Conservation (phyloP, 2,888 invertebrate species). For the Junonia oenone region DNA sequence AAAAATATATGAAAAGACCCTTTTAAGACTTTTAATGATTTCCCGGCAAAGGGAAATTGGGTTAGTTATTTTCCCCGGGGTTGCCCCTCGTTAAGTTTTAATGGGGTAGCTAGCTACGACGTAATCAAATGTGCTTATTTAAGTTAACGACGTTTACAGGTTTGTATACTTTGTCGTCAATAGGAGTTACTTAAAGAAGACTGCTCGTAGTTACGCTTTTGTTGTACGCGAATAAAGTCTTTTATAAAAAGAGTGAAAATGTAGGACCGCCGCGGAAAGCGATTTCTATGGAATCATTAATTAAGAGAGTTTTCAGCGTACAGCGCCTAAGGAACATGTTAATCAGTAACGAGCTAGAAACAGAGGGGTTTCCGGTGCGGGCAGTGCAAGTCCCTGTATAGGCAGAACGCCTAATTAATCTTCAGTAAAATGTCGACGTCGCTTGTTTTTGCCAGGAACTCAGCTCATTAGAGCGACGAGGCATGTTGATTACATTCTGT, state of each 20-base stretch:
- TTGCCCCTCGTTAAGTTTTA: slow-evolving; percentile 80
- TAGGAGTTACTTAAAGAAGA: slow-evolving; percentile 52
- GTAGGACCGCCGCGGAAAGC: slow-evolving; percentile 4
- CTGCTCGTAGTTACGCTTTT: slow-evolving; percentile 34
- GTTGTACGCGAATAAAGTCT: slow-evolving; percentile 36
- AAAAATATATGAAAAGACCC: slow-evolving; percentile 77
- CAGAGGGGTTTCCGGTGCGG: slow-evolving; percentile 49
- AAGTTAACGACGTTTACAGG: slow-evolving; percentile 74
- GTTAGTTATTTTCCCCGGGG: slow-evolving; percentile 79
- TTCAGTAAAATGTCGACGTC: slow-evolving; percentile 71
- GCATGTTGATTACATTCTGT: slow-evolving; percentile 79
- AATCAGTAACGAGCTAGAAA: slow-evolving; percentile 52
- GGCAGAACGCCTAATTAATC: slow-evolving; percentile 73
- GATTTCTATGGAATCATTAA: slow-evolving; percentile 29
- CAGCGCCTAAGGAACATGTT: slow-evolving; percentile 52
- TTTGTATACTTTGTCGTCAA: slow-evolving; percentile 66
- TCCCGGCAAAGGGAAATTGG: slow-evolving; percentile 80
- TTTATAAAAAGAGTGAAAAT: slow-evolving; percentile 25
- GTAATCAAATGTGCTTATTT: slow-evolving; percentile 79
- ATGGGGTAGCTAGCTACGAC: slow-evolving; percentile 77
- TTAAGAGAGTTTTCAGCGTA: slow-evolving; percentile 38
- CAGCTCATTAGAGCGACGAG: slow-evolving; percentile 76
- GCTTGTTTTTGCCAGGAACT: slow-evolving; percentile 75
- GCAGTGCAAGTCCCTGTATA: slow-evolving; percentile 53
- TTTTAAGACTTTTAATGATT: slow-evolving; percentile 80